Base-by-base conservation (phyloP, 2,888 invertebrate genomes). In the Chironomus tentans region DNA sequence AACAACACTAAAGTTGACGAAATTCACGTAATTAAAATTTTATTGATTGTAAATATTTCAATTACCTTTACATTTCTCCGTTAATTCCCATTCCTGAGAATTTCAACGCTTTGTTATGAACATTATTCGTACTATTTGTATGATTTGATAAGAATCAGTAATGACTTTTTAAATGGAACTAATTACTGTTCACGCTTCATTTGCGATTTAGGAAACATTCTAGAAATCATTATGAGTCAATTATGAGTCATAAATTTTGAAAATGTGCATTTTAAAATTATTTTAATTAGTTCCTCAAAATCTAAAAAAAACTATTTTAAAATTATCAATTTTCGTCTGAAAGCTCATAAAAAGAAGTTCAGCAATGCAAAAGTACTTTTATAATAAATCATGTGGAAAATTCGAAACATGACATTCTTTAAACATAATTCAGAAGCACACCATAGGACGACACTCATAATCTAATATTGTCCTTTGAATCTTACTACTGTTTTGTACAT, bases 101-200 rank as follows among this genome's bases (percentile, higher is more conserved):
- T 68, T 68, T 68, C 68, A 68, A 68, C 68, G 28, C 68, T 68
- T 68, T 46, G 46, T n/a, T 68, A 28, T 68, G 28, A 68, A 68
- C 4, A 28, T 28, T 28, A 28, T 28, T 38, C 10, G 38, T 10
- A 10, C 10, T 18, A 22, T 4, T 65, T 6, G 13, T 28, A 15
- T 15, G 10, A 28, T n/a, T 68, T 10, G 68, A 68, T 68, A 46
- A 68, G 12, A 46, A 46, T 46, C 46, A 7, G 28, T 72, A 72
- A 72, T 72, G 72, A 72, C 72, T 4, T 62, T 61, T 72, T 62
- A 62, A 72, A 72, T 62, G 72, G 50, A 72, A 72, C 72, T 62
- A 72, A 72, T 72, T 72, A 15, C 21, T 15, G 12, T 72, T 72
- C 72, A 72, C 72, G 72, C 62, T 72, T 72, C 72, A 72, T 72